Conservation (phyloP, 2,888 invertebrate species). For the Phania funesta region DNA sequence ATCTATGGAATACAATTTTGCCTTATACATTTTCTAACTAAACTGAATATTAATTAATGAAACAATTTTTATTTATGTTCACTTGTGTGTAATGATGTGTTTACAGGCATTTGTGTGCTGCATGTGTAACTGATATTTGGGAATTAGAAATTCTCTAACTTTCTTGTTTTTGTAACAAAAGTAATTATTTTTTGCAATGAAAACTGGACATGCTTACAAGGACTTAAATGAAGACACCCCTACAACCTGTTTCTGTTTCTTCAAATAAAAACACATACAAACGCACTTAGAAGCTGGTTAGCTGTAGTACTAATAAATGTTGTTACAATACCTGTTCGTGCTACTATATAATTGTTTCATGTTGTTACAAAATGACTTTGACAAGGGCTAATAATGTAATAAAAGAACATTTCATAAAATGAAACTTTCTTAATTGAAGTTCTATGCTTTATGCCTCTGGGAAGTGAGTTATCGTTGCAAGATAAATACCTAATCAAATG, state of each 20-base stretch:
- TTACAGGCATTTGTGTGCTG: not conserved
- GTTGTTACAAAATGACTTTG: conserved; percentile 43
- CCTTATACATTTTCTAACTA: not conserved
- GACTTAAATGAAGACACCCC: conserved; percentile 11
- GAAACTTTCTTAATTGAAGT: conserved; percentile 58
- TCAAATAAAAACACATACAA: not conserved
- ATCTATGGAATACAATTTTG: not conserved
- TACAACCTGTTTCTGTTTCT: not conserved
- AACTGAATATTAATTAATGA: conserved; percentile 26
- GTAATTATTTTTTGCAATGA: conserved; percentile 41
- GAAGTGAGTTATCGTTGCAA: conserved; percentile 8
- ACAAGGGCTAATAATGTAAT: conserved; percentile 58
- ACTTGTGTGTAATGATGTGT: conserved; percentile 1
- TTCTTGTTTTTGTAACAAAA: conserved; percentile 10
- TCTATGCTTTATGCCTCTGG: conserved; percentile 51
- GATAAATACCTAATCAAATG: not conserved
- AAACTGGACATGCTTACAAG: conserved; percentile 43
- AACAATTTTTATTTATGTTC: conserved; percentile 20
- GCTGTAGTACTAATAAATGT: conserved; percentile 27
- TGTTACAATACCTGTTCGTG: not conserved
- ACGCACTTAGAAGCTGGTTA: conserved; percentile 1
- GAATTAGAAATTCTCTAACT: conserved; percentile 2
- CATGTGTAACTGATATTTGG: not conserved
- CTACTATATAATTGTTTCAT: conserved; percentile 34
- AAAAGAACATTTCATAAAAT: conserved; percentile 53